phyloP scores from a whole-genome alignment of 2,888 invertebrate genomes.

The Aphelenchoides bicaudatus region DNA sequence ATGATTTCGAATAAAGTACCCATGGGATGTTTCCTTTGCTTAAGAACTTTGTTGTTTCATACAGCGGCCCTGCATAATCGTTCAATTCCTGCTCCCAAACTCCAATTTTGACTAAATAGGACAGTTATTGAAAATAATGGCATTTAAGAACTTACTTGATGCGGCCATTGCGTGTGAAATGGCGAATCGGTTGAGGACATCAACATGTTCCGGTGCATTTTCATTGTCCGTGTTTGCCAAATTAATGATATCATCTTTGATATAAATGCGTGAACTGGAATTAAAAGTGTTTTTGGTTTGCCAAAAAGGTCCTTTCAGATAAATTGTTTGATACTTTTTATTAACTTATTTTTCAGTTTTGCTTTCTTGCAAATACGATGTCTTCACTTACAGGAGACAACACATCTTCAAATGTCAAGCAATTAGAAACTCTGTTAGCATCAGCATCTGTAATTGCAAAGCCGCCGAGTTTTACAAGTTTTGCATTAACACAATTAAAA shows the following conservation, averaged over 20 bases:
- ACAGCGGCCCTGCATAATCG: conserved; percentile 77
- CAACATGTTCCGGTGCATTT: conserved; percentile 14
- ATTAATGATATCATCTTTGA: conserved; percentile 13
- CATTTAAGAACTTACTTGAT: conserved; percentile 64
- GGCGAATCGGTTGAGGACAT: conserved; percentile 77
- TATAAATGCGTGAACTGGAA: not conserved
- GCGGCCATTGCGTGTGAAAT: conserved; percentile 89
- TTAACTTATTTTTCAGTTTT: too few species aligned
- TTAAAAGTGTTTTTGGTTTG: too few species aligned
- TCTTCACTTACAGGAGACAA: too few species aligned
- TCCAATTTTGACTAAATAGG: conserved; percentile 74
- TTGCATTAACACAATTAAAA: conserved; percentile 36
- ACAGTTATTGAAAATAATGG: not conserved
- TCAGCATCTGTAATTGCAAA: too few species aligned
- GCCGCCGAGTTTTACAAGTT: too few species aligned
- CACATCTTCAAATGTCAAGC: too few species aligned
- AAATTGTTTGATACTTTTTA: too few species aligned
- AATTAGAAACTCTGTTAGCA: too few species aligned
- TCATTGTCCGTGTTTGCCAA: not conserved
- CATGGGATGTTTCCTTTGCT: conserved; percentile 47
- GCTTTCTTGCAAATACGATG: too few species aligned
- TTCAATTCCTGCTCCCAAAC: conserved; percentile 87
- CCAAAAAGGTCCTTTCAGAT: too few species aligned
- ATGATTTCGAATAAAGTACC: too few species aligned
- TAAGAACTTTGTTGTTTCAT: conserved; percentile 64